phyloP scores from a whole-genome alignment of 2,888 invertebrate genomes.

The Agrotis segetum region DNA sequence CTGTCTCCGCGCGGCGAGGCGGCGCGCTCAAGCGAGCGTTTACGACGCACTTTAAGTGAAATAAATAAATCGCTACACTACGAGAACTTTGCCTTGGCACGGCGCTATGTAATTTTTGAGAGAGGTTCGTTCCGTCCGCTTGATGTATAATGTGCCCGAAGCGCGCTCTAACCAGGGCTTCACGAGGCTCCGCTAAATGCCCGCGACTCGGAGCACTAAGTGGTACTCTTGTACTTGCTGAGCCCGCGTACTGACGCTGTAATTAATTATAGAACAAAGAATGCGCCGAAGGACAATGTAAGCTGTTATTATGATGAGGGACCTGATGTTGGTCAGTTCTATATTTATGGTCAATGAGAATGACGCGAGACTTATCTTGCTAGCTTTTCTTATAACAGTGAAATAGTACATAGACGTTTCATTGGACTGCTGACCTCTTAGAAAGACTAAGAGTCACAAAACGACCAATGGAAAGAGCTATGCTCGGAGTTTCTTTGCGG shows the following conservation, averaged over 20 bases:
- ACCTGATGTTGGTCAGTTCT: constrained; percentile 6
- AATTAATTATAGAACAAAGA: constrained; percentile 51
- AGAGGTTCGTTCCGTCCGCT: constrained; percentile 74
- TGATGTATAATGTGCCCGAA: constrained; percentile 78
- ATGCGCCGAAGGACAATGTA: constrained; percentile 23
- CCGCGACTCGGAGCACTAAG: constrained; percentile 49
- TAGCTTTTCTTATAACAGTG: constrained; percentile 2
- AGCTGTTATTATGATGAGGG: constrained; percentile 6
- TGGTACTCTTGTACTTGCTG: constrained; percentile 37
- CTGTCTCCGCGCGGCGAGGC: constrained; percentile 52
- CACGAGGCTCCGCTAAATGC: constrained; percentile 49
- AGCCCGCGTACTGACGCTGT: constrained; percentile 19
- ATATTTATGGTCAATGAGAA: constrained; percentile 8
- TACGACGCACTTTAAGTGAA: constrained; percentile 85
- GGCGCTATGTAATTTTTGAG: constrained; percentile 81
- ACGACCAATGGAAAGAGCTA: too few species aligned
- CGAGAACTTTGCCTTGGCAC: constrained; percentile 68
- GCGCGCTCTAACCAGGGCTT: constrained; percentile 62
- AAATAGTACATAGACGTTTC: background rate
- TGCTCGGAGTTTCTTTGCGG: too few species aligned
- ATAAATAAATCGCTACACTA: constrained; percentile 84
- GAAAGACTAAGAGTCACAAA: too few species aligned
- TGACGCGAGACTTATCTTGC: background rate
- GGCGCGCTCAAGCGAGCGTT: constrained; percentile 68
- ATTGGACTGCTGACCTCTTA: too few species aligned